These are phyloP conservation scores for Dryomyza anilis DNA, from an alignment of 2,888 invertebrate species.

Conservation along the genomic window DNA sequence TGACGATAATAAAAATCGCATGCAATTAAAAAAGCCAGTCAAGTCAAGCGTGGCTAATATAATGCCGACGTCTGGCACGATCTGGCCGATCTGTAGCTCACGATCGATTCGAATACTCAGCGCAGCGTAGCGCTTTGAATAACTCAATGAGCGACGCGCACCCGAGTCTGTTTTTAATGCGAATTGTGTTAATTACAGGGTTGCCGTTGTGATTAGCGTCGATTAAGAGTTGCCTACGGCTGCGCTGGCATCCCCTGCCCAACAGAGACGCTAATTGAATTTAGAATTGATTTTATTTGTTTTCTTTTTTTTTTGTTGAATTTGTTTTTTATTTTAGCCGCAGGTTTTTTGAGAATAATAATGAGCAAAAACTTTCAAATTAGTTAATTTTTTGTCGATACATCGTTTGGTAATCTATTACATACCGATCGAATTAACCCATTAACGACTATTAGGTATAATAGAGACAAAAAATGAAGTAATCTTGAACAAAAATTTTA, in stretches of 20 bases:
- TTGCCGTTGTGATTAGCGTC: conserved; percentile 10
- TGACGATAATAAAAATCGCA: neutral
- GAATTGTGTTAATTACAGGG: conserved; percentile 6
- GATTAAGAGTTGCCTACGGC: conserved; percentile 5
- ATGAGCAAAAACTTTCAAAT: too few relatives aligned
- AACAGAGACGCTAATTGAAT: neutral
- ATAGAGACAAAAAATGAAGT: too few relatives aligned
- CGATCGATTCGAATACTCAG: too few relatives aligned
- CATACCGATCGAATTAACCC: too few relatives aligned
- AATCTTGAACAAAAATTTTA: too few relatives aligned
- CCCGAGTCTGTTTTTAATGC: neutral
- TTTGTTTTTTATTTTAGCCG: too few relatives aligned
- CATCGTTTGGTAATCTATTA: too few relatives aligned
- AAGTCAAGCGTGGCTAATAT: conserved; percentile 1
- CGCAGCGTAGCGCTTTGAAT: conserved; percentile 2
- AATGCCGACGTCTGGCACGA: neutral
- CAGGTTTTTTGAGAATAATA: too few relatives aligned
- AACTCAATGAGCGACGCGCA: conserved; percentile 5
- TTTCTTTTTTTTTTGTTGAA: neutral
- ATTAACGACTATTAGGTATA: too few relatives aligned
- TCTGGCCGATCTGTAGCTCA: too few relatives aligned
- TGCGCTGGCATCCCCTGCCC: neutral
- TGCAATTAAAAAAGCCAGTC: neutral
- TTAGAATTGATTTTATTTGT: neutral
- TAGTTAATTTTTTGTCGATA: too few relatives aligned